Percentiles rank a stretch among this genome's conserved stretches.
phyloP scores from a whole-genome alignment of 2,888 invertebrate species.

The Chrysotoxum bicinctum region DNA sequence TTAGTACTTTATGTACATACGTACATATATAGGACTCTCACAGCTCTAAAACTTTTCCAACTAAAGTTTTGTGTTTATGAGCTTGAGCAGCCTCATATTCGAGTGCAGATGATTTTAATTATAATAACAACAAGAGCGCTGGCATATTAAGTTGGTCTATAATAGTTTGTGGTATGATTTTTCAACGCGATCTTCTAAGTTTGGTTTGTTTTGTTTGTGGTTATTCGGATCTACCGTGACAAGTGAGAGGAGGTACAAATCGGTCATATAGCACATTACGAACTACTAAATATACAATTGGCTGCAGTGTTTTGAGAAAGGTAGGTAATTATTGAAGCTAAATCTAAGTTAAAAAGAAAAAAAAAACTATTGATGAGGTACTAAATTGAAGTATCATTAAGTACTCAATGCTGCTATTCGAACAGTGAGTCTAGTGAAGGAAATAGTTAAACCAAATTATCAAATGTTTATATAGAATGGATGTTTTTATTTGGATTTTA shows the following conservation, averaged over 20 bases:
- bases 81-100: neutral
- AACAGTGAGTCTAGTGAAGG: slow-evolving; percentile 27
- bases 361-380: slow-evolving; percentile 32
- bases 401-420: neutral
- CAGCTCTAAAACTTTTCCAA: slow-evolving; percentile 8
- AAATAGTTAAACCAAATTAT: neutral
- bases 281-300: slow-evolving; percentile 14
- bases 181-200: slow-evolving; percentile 26
- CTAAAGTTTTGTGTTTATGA: slow-evolving; percentile 29
- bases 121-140: slow-evolving; percentile 16
- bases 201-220: slow-evolving; percentile 5
- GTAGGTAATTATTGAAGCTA: slow-evolving; percentile 37
- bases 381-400: slow-evolving; percentile 17
- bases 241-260: slow-evolving; percentile 59
- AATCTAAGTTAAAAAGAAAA: neutral
- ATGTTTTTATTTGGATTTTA: too few relatives aligned
- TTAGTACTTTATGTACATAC: slow-evolving; percentile 11
- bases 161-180: slow-evolving; percentile 19
- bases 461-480: too few relatives aligned
- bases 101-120: slow-evolving; percentile 36
- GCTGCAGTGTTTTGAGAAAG: slow-evolving; percentile 25
- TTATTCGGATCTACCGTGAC: slow-evolving; percentile 63
- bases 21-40: neutral
- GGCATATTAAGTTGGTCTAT: neutral
- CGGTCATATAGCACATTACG: slow-evolving; percentile 46